These are phyloP conservation scores for Eciton burchellii DNA, from an alignment of 1,140 invertebrate species.

Conservation along the genomic window DNA sequence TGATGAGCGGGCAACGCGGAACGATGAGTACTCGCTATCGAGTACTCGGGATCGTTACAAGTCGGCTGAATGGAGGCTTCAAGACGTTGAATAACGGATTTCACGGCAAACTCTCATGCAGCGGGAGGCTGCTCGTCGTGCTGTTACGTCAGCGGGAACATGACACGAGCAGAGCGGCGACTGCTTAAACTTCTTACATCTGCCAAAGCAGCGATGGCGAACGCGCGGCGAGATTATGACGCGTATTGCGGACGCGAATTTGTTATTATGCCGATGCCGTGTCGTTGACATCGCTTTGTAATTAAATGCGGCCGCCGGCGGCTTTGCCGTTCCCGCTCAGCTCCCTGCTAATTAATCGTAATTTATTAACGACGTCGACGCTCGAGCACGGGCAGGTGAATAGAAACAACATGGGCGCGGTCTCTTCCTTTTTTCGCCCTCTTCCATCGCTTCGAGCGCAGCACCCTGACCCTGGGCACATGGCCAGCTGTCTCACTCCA, in stretches of 20 bases:
- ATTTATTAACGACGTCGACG: conserved; percentile 61
- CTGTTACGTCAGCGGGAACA: too few relatives aligned
- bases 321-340: background rate
- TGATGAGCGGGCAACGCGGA: background rate
- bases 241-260: conserved; percentile 58
- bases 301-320: conserved; percentile 34
- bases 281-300: conserved; percentile 51
- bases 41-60: background rate
- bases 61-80: background rate
- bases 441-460: conserved; percentile 57
- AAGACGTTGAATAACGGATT: background rate
- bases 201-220: conserved; percentile 51
- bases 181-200: background rate
- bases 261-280: conserved; percentile 45
- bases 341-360: conserved; percentile 66
- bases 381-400: conserved; percentile 72
- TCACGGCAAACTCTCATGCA: background rate
- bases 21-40: background rate
- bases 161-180: background rate
- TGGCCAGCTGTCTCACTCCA: conserved; percentile 75
- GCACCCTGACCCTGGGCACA: conserved; percentile 76
- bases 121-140: background rate
- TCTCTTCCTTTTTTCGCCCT: conserved; percentile 70
- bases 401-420: conserved; percentile 71
- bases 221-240: conserved; percentile 60